Percentiles rank a stretch among this genome's conserved stretches.
Conservation (phyloP, 2,888 invertebrate genomes). For the Allygus modestus region DNA sequence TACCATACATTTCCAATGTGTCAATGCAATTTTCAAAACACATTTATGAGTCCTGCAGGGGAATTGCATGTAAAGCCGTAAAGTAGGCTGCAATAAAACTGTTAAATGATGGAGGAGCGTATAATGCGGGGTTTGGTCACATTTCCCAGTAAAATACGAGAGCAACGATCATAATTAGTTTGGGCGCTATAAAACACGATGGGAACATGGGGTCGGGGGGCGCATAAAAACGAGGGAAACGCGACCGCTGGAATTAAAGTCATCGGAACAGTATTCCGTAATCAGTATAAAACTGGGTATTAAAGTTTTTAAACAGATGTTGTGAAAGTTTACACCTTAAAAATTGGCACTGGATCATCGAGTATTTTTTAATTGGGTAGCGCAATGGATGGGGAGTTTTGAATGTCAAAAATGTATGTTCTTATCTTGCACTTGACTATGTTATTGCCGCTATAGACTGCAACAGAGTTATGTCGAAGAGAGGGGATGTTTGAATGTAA, state of each 20-base stretch:
- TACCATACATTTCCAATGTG: neutral
- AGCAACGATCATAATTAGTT: conserved; percentile 3
- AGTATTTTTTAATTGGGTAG: too few species aligned
- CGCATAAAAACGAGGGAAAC: neutral
- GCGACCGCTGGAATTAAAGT: neutral
- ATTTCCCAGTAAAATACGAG: neutral
- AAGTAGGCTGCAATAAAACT: conserved; percentile 3
- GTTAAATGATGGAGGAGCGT: neutral
- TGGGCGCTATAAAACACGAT: neutral
- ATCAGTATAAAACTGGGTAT: too few species aligned
- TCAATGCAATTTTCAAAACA: conserved; percentile 2
- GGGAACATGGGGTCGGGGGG: neutral
- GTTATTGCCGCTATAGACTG: too few species aligned
- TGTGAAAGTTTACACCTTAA: too few species aligned
- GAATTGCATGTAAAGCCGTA: conserved; percentile 11
- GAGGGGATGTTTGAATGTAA: too few species aligned
- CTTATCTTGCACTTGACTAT: too few species aligned
- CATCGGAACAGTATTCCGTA: too few species aligned
- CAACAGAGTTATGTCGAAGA: too few species aligned
- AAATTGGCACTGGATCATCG: too few species aligned
- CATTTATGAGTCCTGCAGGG: conserved; percentile 19
- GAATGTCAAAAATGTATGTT: too few species aligned
- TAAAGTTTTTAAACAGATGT: too few species aligned
- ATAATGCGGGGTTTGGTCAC: neutral
- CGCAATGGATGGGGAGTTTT: too few species aligned